These are phyloP conservation scores for Peromyscus leucopus DNA, from an alignment of 2,113 vertebrate genomes.

Conservation along the genomic window DNA sequence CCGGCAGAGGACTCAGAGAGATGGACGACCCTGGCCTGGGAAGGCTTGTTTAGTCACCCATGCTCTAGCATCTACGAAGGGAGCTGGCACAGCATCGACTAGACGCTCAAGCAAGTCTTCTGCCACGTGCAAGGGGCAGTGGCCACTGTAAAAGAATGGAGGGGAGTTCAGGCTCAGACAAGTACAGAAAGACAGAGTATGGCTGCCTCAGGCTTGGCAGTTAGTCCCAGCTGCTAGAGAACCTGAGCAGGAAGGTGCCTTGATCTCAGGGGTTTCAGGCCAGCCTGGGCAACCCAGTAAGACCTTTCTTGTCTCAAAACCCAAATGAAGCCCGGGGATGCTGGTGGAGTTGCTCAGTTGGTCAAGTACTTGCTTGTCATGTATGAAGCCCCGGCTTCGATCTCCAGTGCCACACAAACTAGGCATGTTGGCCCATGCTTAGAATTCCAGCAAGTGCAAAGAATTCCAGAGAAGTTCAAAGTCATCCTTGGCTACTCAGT, in stretches of 20 bases:
- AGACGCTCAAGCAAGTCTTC: background rate
- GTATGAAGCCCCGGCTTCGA: background rate
- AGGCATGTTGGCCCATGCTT: background rate
- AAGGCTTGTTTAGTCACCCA: background rate
- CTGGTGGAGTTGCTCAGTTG: too few relatives aligned
- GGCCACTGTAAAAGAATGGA: background rate
- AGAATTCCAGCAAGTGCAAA: too few relatives aligned
- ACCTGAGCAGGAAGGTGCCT: background rate
- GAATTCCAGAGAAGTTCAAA: background rate
- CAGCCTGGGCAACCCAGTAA: background rate
- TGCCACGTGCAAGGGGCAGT: background rate
- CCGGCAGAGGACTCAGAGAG: background rate
- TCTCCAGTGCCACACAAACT: background rate
- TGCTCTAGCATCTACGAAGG: background rate
- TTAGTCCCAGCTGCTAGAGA: too few relatives aligned
- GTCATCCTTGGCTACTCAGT: background rate
- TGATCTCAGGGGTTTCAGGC: background rate
- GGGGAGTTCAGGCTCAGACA: background rate
- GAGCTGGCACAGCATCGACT: too few relatives aligned
- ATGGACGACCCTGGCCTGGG: background rate
- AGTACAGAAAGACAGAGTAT: background rate
- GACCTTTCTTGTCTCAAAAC: background rate
- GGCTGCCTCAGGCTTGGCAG: background rate
- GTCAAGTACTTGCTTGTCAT: background rate
- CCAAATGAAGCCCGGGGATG: background rate